phyloP scores from a whole-genome alignment of 2,888 invertebrate genomes.

The Chalcosyrphus nemorum region DNA sequence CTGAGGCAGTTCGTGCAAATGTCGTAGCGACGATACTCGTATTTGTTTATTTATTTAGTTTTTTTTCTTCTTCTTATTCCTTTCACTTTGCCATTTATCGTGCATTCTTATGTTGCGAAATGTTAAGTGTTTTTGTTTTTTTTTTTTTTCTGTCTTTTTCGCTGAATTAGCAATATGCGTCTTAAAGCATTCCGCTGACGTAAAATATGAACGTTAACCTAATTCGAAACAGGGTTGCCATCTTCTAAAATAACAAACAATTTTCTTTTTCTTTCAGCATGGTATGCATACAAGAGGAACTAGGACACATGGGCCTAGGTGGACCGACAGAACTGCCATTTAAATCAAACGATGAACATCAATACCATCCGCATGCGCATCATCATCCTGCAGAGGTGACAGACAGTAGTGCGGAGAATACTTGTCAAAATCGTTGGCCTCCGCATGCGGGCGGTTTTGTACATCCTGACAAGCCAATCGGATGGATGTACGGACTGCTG shows the following conservation, averaged over 20 bases:
- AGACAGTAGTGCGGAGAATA: conserved; percentile 81
- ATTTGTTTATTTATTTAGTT: conserved; percentile 4
- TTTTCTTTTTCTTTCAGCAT: conserved; percentile 82
- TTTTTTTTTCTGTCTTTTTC: conserved; percentile 3
- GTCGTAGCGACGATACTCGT: neutral
- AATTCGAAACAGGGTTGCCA: conserved; percentile 57
- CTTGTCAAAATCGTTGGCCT: conserved; percentile 83
- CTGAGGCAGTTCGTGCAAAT: neutral
- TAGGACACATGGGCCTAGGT: conserved; percentile 83
- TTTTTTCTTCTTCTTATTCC: neutral
- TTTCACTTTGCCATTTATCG: conserved; percentile 3
- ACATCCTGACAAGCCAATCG: conserved; percentile 83
- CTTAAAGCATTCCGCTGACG: conserved; percentile 46
- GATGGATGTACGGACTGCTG: conserved; percentile 92
- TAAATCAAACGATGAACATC: conserved; percentile 75
- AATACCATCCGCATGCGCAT: conserved; percentile 73
- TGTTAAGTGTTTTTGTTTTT: conserved; percentile 6
- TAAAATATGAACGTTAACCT: conserved; percentile 42
- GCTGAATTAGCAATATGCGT: conserved; percentile 26
- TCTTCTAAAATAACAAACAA: too few species aligned
- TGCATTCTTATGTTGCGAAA: conserved; percentile 51
- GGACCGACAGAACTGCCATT: conserved; percentile 79
- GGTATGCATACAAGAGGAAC: conserved; percentile 86
- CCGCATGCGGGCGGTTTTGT: conserved; percentile 81
- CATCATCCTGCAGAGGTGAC: conserved; percentile 79